phyloP scores from a whole-genome alignment of 2,888 invertebrate species.

The Agrotis segetum region DNA sequence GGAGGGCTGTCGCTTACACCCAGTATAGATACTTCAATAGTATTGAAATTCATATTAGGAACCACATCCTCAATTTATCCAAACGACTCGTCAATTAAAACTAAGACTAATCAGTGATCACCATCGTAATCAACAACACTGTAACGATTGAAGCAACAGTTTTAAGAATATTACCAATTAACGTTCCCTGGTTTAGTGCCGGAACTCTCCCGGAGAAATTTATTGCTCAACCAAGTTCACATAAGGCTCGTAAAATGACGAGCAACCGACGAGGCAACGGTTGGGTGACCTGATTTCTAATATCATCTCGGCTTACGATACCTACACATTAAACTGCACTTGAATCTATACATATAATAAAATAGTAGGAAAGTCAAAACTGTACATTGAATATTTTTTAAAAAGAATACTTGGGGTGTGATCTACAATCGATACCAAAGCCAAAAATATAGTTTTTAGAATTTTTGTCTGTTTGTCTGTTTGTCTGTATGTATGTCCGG shows the following conservation, averaged over 20 bases:
- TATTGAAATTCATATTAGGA: background rate
- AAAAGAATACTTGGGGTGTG: no score
- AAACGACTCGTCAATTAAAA: background rate
- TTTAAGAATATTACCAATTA: conserved; percentile 45
- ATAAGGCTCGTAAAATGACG: conserved; percentile 63
- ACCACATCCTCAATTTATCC: background rate
- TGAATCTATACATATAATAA: no score
- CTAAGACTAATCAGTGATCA: background rate
- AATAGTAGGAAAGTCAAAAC: no score
- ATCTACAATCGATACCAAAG: no score
- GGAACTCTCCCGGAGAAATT: conserved; percentile 56
- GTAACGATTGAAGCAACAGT: conserved; percentile 33
- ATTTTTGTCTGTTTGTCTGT: no score
- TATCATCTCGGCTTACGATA: conserved; percentile 32
- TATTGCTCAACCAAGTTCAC: conserved; percentile 65
- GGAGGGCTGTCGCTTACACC: no score
- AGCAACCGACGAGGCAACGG: conserved; percentile 34
- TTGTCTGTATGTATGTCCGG: no score
- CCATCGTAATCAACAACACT: conserved; percentile 11
- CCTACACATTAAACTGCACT: conserved; percentile 24
- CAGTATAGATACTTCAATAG: background rate
- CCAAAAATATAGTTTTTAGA: no score
- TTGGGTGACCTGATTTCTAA: conserved; percentile 61
- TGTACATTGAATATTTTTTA: no score
- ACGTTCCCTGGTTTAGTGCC: conserved; percentile 39